These are phyloP conservation scores for Pheosia tremula DNA, from an alignment of 2,888 invertebrate genomes.

Conservation along the genomic window DNA sequence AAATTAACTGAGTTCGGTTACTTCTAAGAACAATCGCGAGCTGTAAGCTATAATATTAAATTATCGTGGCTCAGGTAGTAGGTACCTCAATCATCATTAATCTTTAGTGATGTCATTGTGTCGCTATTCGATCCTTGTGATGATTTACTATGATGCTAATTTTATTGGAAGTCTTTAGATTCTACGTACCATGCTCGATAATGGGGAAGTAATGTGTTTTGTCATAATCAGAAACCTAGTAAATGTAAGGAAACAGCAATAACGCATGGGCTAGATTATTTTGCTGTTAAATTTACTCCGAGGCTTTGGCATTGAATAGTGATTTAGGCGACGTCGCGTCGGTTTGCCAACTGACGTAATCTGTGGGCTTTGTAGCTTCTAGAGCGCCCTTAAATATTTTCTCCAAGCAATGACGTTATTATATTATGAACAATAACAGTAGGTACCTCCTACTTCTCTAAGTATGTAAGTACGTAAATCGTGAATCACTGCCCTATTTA, in stretches of 20 bases:
- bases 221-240: constrained; percentile 37
- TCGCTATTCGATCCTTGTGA: constrained; percentile 25
- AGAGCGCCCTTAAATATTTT: background rate
- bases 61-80: constrained; percentile 37
- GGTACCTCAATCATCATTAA: constrained; percentile 30
- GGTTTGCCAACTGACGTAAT: constrained; percentile 1
- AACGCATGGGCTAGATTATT: constrained; percentile 12
- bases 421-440: too few species aligned
- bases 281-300: background rate
- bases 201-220: constrained; percentile 29
- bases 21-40: constrained; percentile 38
- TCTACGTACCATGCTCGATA: constrained; percentile 26
- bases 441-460: background rate
- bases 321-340: background rate
- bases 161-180: constrained; percentile 33
- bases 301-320: constrained; percentile 3
- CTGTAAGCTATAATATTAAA: constrained; percentile 33
- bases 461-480: background rate
- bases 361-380: background rate
- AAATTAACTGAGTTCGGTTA: constrained; percentile 26
- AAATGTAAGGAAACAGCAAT: constrained; percentile 30
- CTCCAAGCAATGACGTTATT: background rate
- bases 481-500: background rate
- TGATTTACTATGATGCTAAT: constrained; percentile 22
- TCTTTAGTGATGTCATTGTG: constrained; percentile 32